Evolutionary conservation across 1,140 invertebrate genomes (phyloP).

Genomic region (Holcopasites calliopsidis): DNA sequence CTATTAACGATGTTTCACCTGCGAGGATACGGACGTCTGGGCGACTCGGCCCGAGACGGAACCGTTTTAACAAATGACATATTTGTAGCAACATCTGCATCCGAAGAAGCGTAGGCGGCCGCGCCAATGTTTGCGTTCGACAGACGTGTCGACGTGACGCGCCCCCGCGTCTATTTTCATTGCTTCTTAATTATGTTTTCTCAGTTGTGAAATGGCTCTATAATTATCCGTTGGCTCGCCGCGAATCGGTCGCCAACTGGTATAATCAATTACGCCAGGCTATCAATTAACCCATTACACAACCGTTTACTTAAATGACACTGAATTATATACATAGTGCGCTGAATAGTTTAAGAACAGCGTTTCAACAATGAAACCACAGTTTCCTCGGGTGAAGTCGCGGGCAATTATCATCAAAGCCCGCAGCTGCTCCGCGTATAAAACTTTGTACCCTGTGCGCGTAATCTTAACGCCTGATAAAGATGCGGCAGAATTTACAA

Average conservation of each 20-base stretch:
- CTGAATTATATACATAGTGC: no score
- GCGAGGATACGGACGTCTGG: no score
- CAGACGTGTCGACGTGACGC: conserved; percentile 25
- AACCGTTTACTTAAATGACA: no score
- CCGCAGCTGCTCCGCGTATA: not conserved
- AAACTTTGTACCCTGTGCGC: no score
- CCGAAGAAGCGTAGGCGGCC: conserved; percentile 22
- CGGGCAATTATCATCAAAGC: not conserved
- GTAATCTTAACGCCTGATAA: conserved; percentile 14
- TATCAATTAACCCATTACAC: no score
- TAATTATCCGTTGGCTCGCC: no score
- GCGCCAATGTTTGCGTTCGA: conserved; percentile 48
- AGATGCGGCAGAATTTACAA: conserved; percentile 3
- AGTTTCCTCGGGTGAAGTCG: no score
- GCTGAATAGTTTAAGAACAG: no score
- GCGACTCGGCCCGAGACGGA: no score
- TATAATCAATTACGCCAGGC: conserved; percentile 12
- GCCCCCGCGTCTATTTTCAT: conserved; percentile 52
- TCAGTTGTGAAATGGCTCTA: conserved; percentile 55
- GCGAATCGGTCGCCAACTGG: not conserved
- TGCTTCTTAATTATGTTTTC: conserved; percentile 52
- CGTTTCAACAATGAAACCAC: no score
- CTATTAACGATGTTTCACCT: no score
- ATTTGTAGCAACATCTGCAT: conserved; percentile 9
- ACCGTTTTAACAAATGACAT: conserved; percentile 24